Conservation (phyloP, 2,888 invertebrate genomes). For the Prosopocoilus inquinatus region DNA sequence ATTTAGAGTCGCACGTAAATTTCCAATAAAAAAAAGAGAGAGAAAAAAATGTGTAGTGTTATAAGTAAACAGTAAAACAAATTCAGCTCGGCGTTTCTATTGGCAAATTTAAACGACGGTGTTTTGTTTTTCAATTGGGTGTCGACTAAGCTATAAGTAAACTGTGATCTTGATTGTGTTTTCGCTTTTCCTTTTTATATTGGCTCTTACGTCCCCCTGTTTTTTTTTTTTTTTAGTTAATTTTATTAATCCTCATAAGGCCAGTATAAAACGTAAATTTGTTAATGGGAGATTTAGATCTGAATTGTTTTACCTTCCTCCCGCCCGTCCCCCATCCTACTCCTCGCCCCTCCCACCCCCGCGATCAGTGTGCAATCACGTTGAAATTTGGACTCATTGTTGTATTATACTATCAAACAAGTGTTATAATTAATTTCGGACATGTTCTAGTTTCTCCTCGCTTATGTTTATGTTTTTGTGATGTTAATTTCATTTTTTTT, state of each 20-base stretch:
- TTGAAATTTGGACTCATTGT: too few species aligned
- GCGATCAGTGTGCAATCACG: background rate
- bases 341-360: background rate
- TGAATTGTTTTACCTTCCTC: background rate
- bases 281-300: background rate
- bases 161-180: constrained; percentile 10
- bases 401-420: too few species aligned
- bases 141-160: background rate
- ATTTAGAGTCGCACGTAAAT: too few species aligned
- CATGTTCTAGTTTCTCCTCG: background rate
- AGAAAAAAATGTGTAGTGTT: background rate
- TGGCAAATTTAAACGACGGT: too few species aligned
- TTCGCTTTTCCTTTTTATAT: too few species aligned
- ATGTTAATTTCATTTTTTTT: background rate
- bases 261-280: constrained; percentile 4
- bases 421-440: too few species aligned
- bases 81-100: background rate
- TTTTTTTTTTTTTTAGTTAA: background rate
- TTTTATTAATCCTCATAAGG: background rate
- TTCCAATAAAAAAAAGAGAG: too few species aligned
- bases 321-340: background rate
- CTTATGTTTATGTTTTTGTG: background rate
- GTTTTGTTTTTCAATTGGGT: too few species aligned
- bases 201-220: background rate
- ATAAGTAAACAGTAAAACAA: background rate